Conservation (phyloP, 2,888 invertebrate genomes). For the Zele albiditarsus region DNA sequence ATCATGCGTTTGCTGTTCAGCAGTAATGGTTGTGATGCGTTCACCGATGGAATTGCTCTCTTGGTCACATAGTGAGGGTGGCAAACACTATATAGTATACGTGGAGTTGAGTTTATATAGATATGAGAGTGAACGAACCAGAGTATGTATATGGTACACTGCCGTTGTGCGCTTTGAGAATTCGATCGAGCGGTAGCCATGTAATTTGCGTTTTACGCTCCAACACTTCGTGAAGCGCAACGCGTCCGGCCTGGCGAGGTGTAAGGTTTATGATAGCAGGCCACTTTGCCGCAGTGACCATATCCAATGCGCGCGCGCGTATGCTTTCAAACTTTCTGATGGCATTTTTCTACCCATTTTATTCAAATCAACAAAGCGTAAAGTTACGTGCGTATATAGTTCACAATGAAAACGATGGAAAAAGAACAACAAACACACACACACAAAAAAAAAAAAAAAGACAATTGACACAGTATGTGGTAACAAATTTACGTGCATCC, state of each 20-base stretch:
- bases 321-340: background rate
- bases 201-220: slow-evolving; percentile 52
- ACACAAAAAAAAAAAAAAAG: background rate
- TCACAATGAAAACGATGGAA: background rate
- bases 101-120: background rate
- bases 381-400: slow-evolving; percentile 9
- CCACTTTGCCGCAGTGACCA: slow-evolving; percentile 35
- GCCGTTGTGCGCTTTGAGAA: slow-evolving; percentile 47
- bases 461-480: background rate
- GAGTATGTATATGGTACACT: slow-evolving; percentile 3
- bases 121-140: slow-evolving; percentile 21
- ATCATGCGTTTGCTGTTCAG: slow-evolving; percentile 2
- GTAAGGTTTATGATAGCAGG: slow-evolving; percentile 45
- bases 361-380: slow-evolving; percentile 29
- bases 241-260: slow-evolving; percentile 44
- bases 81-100: slow-evolving; percentile 23
- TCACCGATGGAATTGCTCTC: background rate
- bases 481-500: background rate
- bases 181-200: slow-evolving; percentile 52
- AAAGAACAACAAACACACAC: background rate
- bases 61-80: background rate
- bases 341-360: slow-evolving; percentile 23
- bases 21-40: slow-evolving; percentile 10
- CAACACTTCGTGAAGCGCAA: slow-evolving; percentile 39
- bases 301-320: background rate